Percentiles rank a stretch among this genome's conserved stretches.
Conservation (phyloP, 2,888 invertebrate genomes). For the Lasius platythorax region DNA sequence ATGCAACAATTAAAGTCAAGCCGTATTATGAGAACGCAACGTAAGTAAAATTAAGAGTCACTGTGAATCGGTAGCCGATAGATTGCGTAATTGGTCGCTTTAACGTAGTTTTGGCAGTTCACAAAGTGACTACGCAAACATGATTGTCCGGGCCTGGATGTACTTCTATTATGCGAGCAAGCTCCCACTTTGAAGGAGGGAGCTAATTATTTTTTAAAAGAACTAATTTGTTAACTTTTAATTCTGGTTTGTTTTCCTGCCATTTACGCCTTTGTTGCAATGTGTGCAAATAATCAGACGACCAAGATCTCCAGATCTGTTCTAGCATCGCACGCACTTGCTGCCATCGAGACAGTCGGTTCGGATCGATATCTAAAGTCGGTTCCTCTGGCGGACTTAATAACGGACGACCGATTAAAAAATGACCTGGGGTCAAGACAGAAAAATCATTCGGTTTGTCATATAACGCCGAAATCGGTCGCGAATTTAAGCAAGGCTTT, state of each 20-base stretch:
- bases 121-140: neutral
- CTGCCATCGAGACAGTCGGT: neutral
- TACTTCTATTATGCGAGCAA: neutral
- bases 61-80: neutral
- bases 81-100: neutral
- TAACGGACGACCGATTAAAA: neutral
- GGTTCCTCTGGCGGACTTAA: neutral
- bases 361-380: neutral
- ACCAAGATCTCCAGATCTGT: neutral
- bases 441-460: too few species aligned
- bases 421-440: neutral
- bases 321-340: rapidly evolving
- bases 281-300: neutral
- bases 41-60: neutral
- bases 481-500: too few species aligned
- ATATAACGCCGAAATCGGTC: too few species aligned
- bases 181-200: neutral
- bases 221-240: neutral
- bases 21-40: too few species aligned
- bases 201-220: neutral
- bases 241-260: neutral
- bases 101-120: neutral
- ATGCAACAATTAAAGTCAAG: too few species aligned
- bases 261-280: neutral
- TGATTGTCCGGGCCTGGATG: neutral